Base-by-base conservation (phyloP, 2,888 invertebrate genomes). In the Sabellastarte sp. region DNA sequence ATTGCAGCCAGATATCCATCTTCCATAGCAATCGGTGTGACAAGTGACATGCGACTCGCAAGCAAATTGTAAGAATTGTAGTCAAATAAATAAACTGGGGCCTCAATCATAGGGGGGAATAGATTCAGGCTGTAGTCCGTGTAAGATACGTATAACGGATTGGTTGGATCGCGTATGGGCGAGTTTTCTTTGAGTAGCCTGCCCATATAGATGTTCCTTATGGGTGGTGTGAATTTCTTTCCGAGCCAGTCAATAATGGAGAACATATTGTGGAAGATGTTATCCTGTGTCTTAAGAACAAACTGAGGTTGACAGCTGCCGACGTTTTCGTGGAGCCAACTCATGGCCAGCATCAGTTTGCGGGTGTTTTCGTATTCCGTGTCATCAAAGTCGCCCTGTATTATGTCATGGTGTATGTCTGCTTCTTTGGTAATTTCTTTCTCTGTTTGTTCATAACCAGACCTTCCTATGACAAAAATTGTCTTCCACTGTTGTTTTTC, bases 1-100 rank as follows among this genome's bases (percentile, higher is more conserved):
- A 73, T 52, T 10, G 74, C 50, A 3, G 70, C 73, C 3, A 73
- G 30, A 50, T 66, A 74, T 24, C 65, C 73, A 26, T 73, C 73
- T 33, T 74, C 73, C 61, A 69, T 61, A 5, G 66, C 63, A 32
- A 73, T 64, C 0, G 67, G 68, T 4, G 56, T 61, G 3, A 69
- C 69, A 15, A 32, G 5, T 10, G 10, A 5, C 55, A 60, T 28
- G 41, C 30, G 53, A 3, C 41, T 5, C n/a, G 29, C n/a, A 33
- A 72, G 26, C n/a, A 29, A 53, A 15, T 50, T 28, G 15, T 65
- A 51, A n/a, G 60, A 58, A 58, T 69, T 66, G 20, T 30, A 53
- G 32, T 64, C 66, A 59, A 73, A 69, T 26, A 73, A 53, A 60
- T 70, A 74, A 15, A 67, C 64, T 3, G 73, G 73, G 20, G 65